Conservation (phyloP, 2,797 vertebrate species). For the Tinamus major region DNA sequence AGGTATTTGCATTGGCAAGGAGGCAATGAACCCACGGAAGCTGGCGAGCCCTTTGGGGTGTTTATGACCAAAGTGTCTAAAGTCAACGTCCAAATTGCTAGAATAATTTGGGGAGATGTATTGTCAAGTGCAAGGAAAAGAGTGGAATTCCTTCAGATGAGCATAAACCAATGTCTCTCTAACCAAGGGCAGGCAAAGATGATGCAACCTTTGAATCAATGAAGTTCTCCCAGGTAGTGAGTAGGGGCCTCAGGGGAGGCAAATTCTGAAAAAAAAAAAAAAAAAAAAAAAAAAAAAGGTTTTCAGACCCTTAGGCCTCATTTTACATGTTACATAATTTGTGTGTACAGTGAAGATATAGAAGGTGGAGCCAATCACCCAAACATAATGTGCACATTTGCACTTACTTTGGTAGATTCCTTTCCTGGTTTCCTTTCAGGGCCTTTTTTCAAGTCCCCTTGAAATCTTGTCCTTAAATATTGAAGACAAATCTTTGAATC, state of each 20-base stretch:
- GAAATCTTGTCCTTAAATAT: background rate
- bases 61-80: background rate
- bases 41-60: background rate
- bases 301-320: background rate
- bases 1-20: background rate
- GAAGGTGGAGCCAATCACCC: background rate
- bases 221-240: background rate
- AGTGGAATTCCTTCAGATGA: background rate
- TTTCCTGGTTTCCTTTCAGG: background rate
- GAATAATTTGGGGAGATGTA: background rate
- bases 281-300: too few species aligned
- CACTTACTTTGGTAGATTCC: background rate
- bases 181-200: background rate
- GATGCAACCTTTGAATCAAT: background rate
- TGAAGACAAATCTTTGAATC: background rate
- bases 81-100: background rate
- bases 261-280: background rate
- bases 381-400: background rate
- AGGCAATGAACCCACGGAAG: background rate
- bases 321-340: background rate
- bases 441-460: background rate
- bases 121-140: background rate
- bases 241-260: rapidly evolving
- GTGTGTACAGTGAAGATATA: background rate
- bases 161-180: background rate